These are phyloP conservation scores for Ectropis grisescens DNA, from an alignment of 1,140 invertebrate species.

Conservation along the genomic window DNA sequence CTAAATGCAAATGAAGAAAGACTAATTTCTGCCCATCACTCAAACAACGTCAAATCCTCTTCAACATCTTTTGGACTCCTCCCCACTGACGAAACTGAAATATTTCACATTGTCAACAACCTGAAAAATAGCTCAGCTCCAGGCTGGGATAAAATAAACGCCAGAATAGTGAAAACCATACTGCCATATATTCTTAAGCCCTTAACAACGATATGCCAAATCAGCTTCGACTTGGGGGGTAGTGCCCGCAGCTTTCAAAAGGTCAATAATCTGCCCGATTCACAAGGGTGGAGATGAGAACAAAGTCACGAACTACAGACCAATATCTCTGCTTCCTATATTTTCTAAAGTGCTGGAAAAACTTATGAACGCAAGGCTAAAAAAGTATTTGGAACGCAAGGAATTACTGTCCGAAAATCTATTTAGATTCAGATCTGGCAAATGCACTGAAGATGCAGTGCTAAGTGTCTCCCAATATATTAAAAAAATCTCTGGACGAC, in stretches of 20 bases:
- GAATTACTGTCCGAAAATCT: not conserved
- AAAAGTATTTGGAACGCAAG: not conserved
- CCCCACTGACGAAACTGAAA: not conserved
- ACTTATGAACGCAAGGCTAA: not conserved
- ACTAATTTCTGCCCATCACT: too few relatives aligned
- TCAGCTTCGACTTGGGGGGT: not conserved
- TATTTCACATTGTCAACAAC: not conserved
- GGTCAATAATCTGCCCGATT: not conserved
- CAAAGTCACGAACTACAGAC: not conserved
- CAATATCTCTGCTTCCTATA: not conserved
- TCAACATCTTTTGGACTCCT: not conserved
- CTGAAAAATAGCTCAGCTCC: constrained; percentile 5
- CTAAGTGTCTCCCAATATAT: not conserved
- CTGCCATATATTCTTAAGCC: not conserved
- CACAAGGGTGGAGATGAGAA: not conserved
- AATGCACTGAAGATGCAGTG: constrained; percentile 5
- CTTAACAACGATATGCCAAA: not conserved
- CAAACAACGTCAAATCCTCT: too few relatives aligned
- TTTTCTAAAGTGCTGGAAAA: constrained; percentile 4
- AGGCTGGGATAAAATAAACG: constrained; percentile 13
- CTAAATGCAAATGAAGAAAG: too few relatives aligned
- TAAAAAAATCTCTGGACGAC: not conserved
- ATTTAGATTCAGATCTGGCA: constrained; percentile 1
- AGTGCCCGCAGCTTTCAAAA: not conserved
- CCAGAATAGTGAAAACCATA: constrained; percentile 4